phyloP scores from a whole-genome alignment of 1,140 invertebrate species.

The Berghia stephanieae region DNA sequence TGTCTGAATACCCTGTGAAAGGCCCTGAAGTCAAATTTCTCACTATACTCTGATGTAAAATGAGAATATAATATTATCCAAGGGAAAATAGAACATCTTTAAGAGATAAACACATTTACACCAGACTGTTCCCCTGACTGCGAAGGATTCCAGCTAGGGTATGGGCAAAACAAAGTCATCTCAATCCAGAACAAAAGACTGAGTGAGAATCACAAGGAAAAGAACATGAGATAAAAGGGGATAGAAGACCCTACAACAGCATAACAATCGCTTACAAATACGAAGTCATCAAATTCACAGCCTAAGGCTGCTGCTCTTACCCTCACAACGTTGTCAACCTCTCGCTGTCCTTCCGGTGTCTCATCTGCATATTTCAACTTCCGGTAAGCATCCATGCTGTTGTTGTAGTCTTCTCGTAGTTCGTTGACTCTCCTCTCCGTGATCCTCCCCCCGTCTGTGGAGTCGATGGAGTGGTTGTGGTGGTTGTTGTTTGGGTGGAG shows the following conservation, averaged over 20 bases:
- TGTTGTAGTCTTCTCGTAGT: slow-evolving; percentile 59
- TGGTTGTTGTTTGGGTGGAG: not conserved
- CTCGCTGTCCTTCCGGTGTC: slow-evolving; percentile 55
- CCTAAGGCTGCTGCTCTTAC: slow-evolving; percentile 37
- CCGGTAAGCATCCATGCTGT: slow-evolving; percentile 57
- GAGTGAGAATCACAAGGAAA: not conserved
- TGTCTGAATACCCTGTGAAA: no score
- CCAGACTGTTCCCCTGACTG: no score
- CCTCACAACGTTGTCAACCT: slow-evolving; percentile 60
- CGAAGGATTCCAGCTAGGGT: no score
- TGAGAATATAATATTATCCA: no score
- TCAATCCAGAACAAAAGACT: no score
- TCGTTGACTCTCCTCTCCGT: slow-evolving; percentile 47
- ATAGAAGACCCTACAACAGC: not conserved
- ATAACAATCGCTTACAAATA: not conserved
- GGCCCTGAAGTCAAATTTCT: no score
- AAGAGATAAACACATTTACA: no score
- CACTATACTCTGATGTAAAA: no score
- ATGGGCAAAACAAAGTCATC: no score
- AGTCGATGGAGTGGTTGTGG: slow-evolving; percentile 40
- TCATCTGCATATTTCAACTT: slow-evolving; percentile 57
- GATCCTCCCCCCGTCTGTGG: slow-evolving; percentile 39
- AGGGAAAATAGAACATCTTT: no score
- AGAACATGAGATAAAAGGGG: not conserved
- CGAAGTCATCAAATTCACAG: not conserved